A percentile compares a stretch with the other conserved stretches of the same genome.
phyloP scores from a whole-genome alignment of 2,797 vertebrate genomes.

The Danio choprae region DNA sequence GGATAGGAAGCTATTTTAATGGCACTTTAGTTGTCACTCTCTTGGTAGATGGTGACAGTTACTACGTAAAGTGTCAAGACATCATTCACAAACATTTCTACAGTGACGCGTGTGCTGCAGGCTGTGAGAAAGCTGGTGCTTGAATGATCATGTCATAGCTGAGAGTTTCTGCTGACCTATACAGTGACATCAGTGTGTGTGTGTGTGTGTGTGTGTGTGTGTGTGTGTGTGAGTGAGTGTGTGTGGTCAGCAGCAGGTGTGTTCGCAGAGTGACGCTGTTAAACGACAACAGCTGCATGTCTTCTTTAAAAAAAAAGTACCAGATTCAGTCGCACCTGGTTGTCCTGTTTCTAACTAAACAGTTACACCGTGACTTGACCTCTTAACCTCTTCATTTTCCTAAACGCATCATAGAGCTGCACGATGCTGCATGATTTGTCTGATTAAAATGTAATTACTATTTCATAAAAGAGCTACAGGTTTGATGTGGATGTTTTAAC shows the following conservation, averaged over 20 bases:
- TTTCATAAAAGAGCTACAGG: too few species aligned
- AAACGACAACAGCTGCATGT: constrained; percentile 63
- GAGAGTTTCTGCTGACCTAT: constrained; percentile 16
- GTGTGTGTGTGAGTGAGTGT: constrained; percentile 20
- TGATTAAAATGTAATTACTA: too few species aligned
- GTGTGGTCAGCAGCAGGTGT: constrained; percentile 57
- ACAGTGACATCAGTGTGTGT: constrained; percentile 8
- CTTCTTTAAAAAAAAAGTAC: constrained; percentile 55
- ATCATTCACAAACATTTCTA: not conserved
- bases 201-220: constrained; percentile 44
- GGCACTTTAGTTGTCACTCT: not conserved
- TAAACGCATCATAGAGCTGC: too few species aligned
- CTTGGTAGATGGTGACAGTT: not conserved
- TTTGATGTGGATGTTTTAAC: too few species aligned
- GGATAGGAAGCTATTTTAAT: not conserved
- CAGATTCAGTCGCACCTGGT: constrained; percentile 38
- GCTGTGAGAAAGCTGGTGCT: constrained; percentile 6
- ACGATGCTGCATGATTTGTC: too few species aligned
- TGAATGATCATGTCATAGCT: not conserved
- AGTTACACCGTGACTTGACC: constrained; percentile 5
- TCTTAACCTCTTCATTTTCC: not conserved
- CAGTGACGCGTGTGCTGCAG: constrained; percentile 6
- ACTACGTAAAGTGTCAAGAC: not conserved
- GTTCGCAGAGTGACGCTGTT: constrained; percentile 48
- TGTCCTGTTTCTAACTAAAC: constrained; percentile 28